These are phyloP conservation scores for Strigamia transsilvanica DNA, from an alignment of 2,888 invertebrate species.

Conservation along the genomic window DNA sequence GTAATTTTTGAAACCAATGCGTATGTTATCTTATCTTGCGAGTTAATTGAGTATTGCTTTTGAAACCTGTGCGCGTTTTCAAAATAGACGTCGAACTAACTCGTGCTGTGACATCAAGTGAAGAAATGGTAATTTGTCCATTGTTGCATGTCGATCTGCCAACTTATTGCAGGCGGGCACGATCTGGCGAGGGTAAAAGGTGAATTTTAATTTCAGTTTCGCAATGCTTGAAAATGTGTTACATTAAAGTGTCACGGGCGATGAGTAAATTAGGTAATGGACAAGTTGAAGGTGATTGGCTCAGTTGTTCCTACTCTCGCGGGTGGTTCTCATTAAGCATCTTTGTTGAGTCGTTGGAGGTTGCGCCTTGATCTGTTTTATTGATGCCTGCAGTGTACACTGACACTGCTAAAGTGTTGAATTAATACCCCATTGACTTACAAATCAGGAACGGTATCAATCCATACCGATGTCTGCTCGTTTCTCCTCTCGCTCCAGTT, in stretches of 20 bases:
- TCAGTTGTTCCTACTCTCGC: background rate
- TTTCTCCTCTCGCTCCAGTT: conserved; percentile 4
- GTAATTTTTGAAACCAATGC: too few species aligned
- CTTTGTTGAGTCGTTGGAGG: conserved; percentile 38
- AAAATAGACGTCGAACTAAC: too few species aligned
- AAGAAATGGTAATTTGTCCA: too few species aligned
- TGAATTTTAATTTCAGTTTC: background rate
- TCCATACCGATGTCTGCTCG: conserved; percentile 44
- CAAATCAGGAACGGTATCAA: conserved; percentile 33
- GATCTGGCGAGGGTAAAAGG: background rate
- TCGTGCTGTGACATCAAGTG: too few species aligned
- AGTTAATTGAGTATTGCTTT: too few species aligned
- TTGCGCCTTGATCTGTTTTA: conserved; percentile 48
- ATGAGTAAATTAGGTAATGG: conserved; percentile 26
- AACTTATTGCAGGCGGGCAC: background rate
- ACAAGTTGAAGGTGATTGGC: conserved; percentile 33
- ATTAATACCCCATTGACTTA: conserved; percentile 45
- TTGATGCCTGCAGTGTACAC: conserved; percentile 45
- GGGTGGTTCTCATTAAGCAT: conserved; percentile 31
- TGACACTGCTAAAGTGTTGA: conserved; percentile 48
- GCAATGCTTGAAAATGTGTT: background rate
- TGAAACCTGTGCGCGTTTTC: too few species aligned
- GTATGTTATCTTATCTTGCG: too few species aligned
- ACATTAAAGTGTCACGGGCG: background rate
- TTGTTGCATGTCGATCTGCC: background rate